Base-by-base conservation (phyloP, 2,113 vertebrate genomes). In the Empidonax traillii region DNA sequence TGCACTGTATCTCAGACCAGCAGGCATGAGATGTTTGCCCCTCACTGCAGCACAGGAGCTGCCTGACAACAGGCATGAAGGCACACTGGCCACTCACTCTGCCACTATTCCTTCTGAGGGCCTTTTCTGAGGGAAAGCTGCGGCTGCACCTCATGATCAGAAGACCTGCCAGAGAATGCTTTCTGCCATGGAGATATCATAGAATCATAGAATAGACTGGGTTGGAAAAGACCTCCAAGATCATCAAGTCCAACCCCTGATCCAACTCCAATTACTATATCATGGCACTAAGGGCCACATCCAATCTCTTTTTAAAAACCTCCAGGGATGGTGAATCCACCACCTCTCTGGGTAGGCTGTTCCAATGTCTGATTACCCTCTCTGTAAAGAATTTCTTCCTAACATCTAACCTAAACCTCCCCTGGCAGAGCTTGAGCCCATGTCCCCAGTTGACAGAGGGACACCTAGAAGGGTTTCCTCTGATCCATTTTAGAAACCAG, bases 101-200 rank as follows among this genome's bases (percentile, higher is more conserved):
- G 66, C 28, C 3, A 0, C 28, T 53, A 8, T 7, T 68, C 44
- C 53, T 68, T 0, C 0, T 8, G 53, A 68, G 6, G 8, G 11
- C 15, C 46, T 71, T 27, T 63, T 66, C 35, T 63, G 47, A 3
- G 41, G 33, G 23, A 61, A 66, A 67, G 39, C 62, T 87, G 47
- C 33, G 67, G 33, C 10, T 39, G 28, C 23, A 44, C 24, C 12
- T 41, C 23, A 49, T 19, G 11, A 13, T 51, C 31, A 85, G 66
- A 56, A 82, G 37, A 52, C 44, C 15, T 61, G 41, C 8, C 37
- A 66, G 78, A 74, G 41, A 56, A 43, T 27, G 18, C 37, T 56
- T 28, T 41, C 37, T 90, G 53, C n/a, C 11, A 3, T 3, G 18
- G 23, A n/a, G n/a, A n/a, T n/a, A n/a, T n/a, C n/a, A n/a, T n/a